Conservation (phyloP, 2,888 invertebrate species). For the Clanis bilineata region DNA sequence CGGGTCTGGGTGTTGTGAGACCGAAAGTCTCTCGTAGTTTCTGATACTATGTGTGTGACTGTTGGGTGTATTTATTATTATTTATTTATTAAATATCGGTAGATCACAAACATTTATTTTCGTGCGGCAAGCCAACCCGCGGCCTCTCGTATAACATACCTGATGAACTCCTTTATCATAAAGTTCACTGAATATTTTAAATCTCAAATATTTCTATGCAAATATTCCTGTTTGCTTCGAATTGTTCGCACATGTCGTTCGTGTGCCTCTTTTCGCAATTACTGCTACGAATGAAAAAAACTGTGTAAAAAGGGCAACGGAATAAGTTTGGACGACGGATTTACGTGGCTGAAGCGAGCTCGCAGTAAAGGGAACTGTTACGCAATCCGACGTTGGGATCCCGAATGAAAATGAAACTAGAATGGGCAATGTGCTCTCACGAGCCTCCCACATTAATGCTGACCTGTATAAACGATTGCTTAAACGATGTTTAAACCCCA, state of each 20-base stretch:
- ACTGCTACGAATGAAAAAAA: slow-evolving; percentile 24
- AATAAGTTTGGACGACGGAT: slow-evolving; percentile 26
- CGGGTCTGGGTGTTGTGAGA: too few relatives aligned
- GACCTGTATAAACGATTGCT: background rate
- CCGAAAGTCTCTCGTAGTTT: too few relatives aligned
- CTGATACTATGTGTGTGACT: too few relatives aligned
- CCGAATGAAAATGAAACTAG: slow-evolving; percentile 34
- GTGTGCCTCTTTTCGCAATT: slow-evolving; percentile 20
- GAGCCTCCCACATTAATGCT: slow-evolving; percentile 18
- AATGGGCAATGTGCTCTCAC: slow-evolving; percentile 24
- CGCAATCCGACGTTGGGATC: slow-evolving; percentile 29
- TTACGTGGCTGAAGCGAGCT: slow-evolving; percentile 22
- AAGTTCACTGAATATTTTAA: background rate
- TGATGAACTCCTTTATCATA: too few relatives aligned
- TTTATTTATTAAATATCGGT: too few relatives aligned
- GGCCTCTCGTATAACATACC: too few relatives aligned
- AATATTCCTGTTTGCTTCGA: background rate
- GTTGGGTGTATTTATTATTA: too few relatives aligned
- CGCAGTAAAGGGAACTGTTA: slow-evolving; percentile 31
- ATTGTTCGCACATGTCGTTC: slow-evolving; percentile 16
- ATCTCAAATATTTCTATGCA: too few relatives aligned
- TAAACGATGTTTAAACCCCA: background rate
- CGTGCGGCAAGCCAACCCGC: too few relatives aligned
- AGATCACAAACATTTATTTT: too few relatives aligned
- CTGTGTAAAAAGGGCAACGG: slow-evolving; percentile 28